Conservation (phyloP, 2,797 vertebrate genomes). For the Sternarchorhynchus goeldii region DNA sequence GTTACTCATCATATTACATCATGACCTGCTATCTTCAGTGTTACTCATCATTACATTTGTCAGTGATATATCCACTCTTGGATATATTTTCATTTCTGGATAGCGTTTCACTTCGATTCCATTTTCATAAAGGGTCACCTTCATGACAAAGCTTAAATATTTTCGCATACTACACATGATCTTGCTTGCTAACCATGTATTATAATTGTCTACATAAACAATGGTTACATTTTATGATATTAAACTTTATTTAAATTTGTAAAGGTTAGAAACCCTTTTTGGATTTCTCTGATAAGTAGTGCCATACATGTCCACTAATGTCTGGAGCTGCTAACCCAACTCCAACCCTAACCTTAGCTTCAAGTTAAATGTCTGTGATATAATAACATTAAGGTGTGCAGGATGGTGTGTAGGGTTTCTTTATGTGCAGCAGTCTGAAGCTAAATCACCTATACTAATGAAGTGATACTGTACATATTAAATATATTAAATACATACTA, state of each 20-base stretch:
- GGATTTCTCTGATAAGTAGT: too few relatives aligned
- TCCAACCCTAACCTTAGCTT: neutral
- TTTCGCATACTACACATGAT: neutral
- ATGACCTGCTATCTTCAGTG: too few relatives aligned
- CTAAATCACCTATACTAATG: neutral
- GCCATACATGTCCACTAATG: neutral
- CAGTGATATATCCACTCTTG: too few relatives aligned
- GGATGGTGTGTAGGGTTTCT: slow-evolving; percentile 10
- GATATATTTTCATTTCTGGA: too few relatives aligned
- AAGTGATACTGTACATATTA: neutral
- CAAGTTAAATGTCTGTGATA: slow-evolving; percentile 6
- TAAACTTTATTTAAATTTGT: too few relatives aligned
- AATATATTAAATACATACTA: neutral
- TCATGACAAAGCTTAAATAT: neutral
- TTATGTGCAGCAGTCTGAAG: neutral
- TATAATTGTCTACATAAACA: neutral
- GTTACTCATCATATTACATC: neutral
- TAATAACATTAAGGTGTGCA: slow-evolving; percentile 17
- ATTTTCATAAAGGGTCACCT: neutral
- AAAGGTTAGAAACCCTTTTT: too few relatives aligned
- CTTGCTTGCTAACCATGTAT: neutral
- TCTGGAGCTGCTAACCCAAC: neutral
- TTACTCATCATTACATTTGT: slow-evolving; percentile 10
- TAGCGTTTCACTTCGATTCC: neutral
- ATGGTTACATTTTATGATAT: too few relatives aligned